phyloP scores from a whole-genome alignment of 2,113 vertebrate species.

The Crotalus tigris region DNA sequence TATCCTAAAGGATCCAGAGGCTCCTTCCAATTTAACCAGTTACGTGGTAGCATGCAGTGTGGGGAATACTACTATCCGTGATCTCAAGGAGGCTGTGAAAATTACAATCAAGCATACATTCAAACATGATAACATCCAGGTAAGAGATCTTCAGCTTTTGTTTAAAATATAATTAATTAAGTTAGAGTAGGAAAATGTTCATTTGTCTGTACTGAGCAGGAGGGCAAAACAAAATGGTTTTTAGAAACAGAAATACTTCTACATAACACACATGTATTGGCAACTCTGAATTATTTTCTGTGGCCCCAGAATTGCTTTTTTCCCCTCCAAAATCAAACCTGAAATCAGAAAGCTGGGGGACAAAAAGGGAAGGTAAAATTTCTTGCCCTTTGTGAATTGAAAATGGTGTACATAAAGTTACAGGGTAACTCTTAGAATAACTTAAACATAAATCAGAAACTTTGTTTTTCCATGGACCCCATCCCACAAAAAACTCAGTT shows the following conservation, averaged over 20 bases:
- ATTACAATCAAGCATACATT: conserved; percentile 73
- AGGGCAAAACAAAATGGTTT: background rate
- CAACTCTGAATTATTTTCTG: background rate
- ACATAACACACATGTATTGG: background rate
- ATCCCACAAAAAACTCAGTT: background rate
- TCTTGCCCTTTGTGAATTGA: background rate
- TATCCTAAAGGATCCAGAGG: conserved; percentile 67
- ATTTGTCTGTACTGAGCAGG: background rate
- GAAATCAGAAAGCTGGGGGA: background rate
- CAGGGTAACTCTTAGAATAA: background rate
- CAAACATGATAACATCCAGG: conserved; percentile 77
- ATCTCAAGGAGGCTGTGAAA: conserved; percentile 81
- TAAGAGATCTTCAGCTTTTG: conserved; percentile 56
- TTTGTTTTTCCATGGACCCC: background rate
- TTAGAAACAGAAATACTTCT: conserved; percentile 11
- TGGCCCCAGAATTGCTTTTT: background rate
- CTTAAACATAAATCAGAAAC: background rate
- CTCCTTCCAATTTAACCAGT: conserved; percentile 76
- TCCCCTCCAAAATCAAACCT: background rate
- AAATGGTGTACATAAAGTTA: background rate
- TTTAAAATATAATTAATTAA: background rate
- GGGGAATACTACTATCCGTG: conserved; percentile 80
- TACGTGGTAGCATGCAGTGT: conserved; percentile 95
- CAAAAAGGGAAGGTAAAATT: background rate
- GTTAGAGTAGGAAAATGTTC: background rate